A percentile compares a stretch with the other conserved stretches of the same genome.
phyloP scores from a whole-genome alignment of 2,797 vertebrate genomes.

The Netta rufina region DNA sequence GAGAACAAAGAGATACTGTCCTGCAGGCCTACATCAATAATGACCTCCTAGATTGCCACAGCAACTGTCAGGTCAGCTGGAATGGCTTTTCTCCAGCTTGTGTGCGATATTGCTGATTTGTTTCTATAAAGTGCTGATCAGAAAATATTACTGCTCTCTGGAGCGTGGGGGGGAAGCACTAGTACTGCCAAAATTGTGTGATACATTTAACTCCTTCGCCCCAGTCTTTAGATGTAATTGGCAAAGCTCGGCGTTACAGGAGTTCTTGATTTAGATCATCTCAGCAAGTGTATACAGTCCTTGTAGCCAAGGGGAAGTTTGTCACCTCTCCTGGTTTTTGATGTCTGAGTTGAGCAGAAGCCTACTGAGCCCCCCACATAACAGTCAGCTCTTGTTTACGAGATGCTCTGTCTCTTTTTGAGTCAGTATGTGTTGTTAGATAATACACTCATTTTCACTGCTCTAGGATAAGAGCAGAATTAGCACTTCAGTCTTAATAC shows the following conservation, averaged over 20 bases:
- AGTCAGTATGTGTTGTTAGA: background rate
- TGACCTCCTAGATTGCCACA: slow-evolving; percentile 87
- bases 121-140: background rate
- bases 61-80: slow-evolving; percentile 82
- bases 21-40: slow-evolving; percentile 94
- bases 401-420: background rate
- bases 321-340: background rate
- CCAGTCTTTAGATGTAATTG: background rate
- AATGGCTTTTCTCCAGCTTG: background rate
- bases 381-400: background rate
- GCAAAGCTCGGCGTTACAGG: background rate
- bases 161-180: accelerated
- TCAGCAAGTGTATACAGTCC: background rate
- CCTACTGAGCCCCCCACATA: background rate
- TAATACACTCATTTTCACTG: background rate
- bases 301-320: background rate
- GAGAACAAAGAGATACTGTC: slow-evolving; percentile 95
- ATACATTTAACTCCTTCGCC: background rate
- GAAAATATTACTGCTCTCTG: background rate
- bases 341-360: background rate
- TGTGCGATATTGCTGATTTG: background rate
- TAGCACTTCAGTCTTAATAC: background rate
- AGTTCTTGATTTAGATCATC: background rate
- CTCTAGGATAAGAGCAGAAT: background rate
- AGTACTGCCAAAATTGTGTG: background rate